Evolutionary conservation across 2,797 vertebrate genomes (phyloP), one percentile per base, ranked within the genome.

Genomic region (Apogon hyalosoma): DNA sequence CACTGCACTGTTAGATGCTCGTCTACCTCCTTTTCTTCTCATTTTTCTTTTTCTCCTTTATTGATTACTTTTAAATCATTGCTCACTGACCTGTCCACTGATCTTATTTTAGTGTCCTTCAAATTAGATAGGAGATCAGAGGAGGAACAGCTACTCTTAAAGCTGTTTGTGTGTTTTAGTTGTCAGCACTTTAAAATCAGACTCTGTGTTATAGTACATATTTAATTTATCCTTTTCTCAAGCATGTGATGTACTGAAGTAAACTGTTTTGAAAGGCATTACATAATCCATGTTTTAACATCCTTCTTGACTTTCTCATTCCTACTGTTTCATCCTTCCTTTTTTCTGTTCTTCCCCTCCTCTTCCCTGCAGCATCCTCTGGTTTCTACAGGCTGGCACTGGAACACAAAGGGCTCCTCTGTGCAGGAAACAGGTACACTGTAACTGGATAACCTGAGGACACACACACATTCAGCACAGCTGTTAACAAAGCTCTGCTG

Each of bases 351-450:
- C 36, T 51, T 63, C 7, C 11, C 64, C 36, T 77, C 33, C 41
- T 69, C 68, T 43, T 72, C 55, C 63, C 46, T 75, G 9, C 78
- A 98, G 97, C 95, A 11, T 94, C 95, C 4, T 96, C 95, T 15
- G 96, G 94, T 81, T 98, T 98, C 90, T 97, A 95, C 84, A 89
- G 48, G 42, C 85, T 98, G 82, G 92, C 92, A 3, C 64, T 98
- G 90, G 93, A 97, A 75, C 91, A 97, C 87, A 98, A 98, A 92
- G 94, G 93, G 77, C 88, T 92, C 53, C 93, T 97, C 88, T 97
- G 96, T 91, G 87, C 89, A 45, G 89, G 92, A 81, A 94, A 91
- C 87, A 96, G 96, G 98, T 99, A 84, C 48, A 43, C 14, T 65
- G 69, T 48, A 92, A 66, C 43, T 45, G 47, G 50, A 76, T 61